phyloP scores from a whole-genome alignment of 1,140 invertebrate genomes.

The Lineus longissimus region DNA sequence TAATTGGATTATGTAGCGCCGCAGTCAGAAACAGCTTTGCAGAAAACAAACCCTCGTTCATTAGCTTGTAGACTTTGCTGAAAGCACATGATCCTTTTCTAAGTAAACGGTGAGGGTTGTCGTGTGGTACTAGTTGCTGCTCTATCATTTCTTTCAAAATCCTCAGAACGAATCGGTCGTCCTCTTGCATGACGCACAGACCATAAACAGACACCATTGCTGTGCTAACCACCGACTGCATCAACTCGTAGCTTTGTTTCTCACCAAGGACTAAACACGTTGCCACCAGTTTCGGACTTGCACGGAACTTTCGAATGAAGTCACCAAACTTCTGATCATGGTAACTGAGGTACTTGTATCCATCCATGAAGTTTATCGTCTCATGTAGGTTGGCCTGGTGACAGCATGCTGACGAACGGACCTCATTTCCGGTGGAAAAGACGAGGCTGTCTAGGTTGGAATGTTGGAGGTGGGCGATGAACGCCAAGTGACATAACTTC shows the following conservation, averaged over 20 bases:
- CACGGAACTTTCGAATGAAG: slow-evolving; percentile 69
- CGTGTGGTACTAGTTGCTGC: slow-evolving; percentile 57
- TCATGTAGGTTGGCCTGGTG: slow-evolving; percentile 75
- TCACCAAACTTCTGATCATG: slow-evolving; percentile 76
- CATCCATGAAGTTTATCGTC: slow-evolving; percentile 78
- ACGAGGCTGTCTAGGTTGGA: slow-evolving; percentile 78
- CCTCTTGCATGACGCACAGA: slow-evolving; percentile 73
- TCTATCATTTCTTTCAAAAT: slow-evolving; percentile 78
- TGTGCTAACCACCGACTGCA: slow-evolving; percentile 50
- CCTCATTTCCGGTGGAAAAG: slow-evolving; percentile 62
- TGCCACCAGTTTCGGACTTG: slow-evolving; percentile 76
- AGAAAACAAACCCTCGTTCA: slow-evolving; percentile 85
- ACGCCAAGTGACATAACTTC: slow-evolving; percentile 72
- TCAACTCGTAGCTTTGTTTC: slow-evolving; percentile 55
- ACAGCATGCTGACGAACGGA: slow-evolving; percentile 50
- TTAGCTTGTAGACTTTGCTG: slow-evolving; percentile 80
- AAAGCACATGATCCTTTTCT: slow-evolving; percentile 84
- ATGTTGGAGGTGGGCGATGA: slow-evolving; percentile 84
- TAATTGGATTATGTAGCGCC: slow-evolving; percentile 84
- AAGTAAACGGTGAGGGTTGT: slow-evolving; percentile 78
- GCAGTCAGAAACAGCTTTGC: slow-evolving; percentile 89
- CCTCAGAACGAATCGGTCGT: slow-evolving; percentile 74
- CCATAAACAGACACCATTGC: slow-evolving; percentile 80
- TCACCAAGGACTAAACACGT: slow-evolving; percentile 77
- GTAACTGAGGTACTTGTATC: slow-evolving; percentile 67